Percentiles rank a stretch among this genome's conserved stretches.
Evolutionary conservation across 2,797 vertebrate genomes (phyloP).

Genomic region (Okamejei kenojei): DNA sequence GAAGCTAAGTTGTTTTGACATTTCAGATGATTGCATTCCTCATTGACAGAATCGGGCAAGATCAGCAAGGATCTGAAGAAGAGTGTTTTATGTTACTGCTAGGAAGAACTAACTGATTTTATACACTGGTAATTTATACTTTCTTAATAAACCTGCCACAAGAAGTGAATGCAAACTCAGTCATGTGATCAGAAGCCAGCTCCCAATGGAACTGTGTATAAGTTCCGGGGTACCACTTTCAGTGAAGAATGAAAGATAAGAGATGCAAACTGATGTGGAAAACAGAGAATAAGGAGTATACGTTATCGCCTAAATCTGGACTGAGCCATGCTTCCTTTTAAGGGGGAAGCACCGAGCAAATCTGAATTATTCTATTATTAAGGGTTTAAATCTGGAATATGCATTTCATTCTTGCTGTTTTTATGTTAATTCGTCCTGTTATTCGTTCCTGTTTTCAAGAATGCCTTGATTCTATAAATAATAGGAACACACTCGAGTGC

Average conservation of each 20-base stretch:
- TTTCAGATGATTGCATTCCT: slow-evolving; percentile 60
- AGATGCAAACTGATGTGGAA: not conserved
- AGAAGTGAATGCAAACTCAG: not conserved
- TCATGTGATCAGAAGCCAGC: not conserved
- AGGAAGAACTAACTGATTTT: slow-evolving; percentile 64
- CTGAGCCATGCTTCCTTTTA: not conserved
- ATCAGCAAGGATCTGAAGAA: slow-evolving; percentile 65
- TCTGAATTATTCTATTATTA: not conserved
- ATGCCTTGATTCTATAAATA: not conserved
- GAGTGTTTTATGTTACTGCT: slow-evolving; percentile 55
- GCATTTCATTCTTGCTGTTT: not conserved
- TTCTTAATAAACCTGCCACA: not conserved
- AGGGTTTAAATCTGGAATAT: not conserved
- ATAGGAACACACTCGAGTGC: not conserved
- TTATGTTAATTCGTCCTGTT: not conserved
- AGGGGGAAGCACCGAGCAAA: not conserved
- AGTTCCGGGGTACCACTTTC: not conserved
- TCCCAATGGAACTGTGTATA: not conserved
- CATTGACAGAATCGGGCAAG: slow-evolving; percentile 44
- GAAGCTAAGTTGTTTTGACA: slow-evolving; percentile 20
- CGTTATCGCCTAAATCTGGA: not conserved
- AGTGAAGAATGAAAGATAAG: not conserved
- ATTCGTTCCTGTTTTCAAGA: not conserved
- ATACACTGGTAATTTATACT: slow-evolving; percentile 59
- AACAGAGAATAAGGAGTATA: not conserved